These are phyloP conservation scores for Dipodomys stephensi DNA, from an alignment of 2,113 vertebrate genomes.

Conservation along the genomic window DNA sequence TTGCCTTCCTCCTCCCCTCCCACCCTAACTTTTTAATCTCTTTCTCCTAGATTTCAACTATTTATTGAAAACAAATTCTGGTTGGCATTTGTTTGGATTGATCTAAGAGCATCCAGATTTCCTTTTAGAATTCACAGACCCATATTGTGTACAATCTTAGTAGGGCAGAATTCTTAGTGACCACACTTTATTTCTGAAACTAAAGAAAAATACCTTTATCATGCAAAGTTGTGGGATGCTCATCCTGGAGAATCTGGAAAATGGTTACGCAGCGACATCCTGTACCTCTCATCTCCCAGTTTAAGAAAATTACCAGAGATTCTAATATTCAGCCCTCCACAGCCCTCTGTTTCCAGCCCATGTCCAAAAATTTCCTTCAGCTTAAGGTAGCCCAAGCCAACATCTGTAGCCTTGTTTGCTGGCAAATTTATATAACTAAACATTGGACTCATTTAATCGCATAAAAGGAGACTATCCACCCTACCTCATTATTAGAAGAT, in stretches of 20 bases:
- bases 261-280: too few relatives aligned
- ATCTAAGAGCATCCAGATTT: not conserved
- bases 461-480: not conserved
- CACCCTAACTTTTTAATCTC: not conserved
- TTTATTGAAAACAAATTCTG: not conserved
- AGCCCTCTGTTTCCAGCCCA: not conserved
- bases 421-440: slow-evolving; percentile 16
- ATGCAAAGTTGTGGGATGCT: not conserved
- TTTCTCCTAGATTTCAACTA: not conserved
- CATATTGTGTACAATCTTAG: not conserved
- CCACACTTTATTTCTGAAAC: not conserved
- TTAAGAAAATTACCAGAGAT: not conserved
- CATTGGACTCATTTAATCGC: not conserved
- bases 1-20: not conserved
- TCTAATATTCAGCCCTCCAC: not conserved
- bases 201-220: not conserved
- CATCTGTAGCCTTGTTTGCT: not conserved
- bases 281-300: not conserved
- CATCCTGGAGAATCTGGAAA: not conserved
- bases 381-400: not conserved
- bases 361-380: not conserved
- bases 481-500: not conserved
- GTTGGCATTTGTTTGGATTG: not conserved
- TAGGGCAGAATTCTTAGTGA: not conserved
- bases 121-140: slow-evolving; percentile 17